Evolutionary conservation across 1,140 invertebrate genomes (phyloP), one percentile per base, ranked within the genome.

Genomic region (Leptopilina clavipes): DNA sequence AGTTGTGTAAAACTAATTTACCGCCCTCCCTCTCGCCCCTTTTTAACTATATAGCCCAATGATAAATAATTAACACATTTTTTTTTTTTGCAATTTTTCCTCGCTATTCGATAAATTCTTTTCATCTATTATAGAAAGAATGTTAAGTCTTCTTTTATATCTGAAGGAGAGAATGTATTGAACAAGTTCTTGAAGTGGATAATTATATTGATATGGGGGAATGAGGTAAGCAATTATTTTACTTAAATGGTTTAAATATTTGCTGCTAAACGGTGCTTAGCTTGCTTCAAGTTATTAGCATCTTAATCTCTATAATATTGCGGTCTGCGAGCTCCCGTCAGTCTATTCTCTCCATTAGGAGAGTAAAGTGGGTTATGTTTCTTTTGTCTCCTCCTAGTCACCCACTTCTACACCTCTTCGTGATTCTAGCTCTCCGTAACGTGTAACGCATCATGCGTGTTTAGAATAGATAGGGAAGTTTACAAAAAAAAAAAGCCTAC

Each of bases 301-400:
- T 75, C 74, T 80, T 76, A 78, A 79, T 76, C 76, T 75, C 73
- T 37, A 74, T 40, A 73, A 72, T 72, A 76, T 76, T 79, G 56
- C 71, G 71, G 76, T 72, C 76, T 56, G 31, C 59, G 71, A 72
- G 72, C 76, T 71, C 54, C 52, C 76, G 79, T 81, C 76, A 40
- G 43, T 82, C 71, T 75, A 73, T 75, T 74, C 48, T 74, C 48
- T 37, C 72, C 76, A 78, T 81, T 76, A 72, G 37, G 37, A 40
- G 44, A 43, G 70, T 70, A 70, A 85, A 82, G 79, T 84, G 78
- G 78, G 81, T 81, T 85, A 82, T 74, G 72, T 79, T 82, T 80
- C 83, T 84, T 79, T 83, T 83, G 79, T 79, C 79, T 79, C 79
- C 74, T 78, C 59, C 44, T 40, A 54, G 74, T 79, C 75, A 78